A percentile compares a stretch with the other conserved stretches of the same genome.
Conservation (phyloP, 2,797 vertebrate genomes). For the Catamblyrhynchus diadema region DNA sequence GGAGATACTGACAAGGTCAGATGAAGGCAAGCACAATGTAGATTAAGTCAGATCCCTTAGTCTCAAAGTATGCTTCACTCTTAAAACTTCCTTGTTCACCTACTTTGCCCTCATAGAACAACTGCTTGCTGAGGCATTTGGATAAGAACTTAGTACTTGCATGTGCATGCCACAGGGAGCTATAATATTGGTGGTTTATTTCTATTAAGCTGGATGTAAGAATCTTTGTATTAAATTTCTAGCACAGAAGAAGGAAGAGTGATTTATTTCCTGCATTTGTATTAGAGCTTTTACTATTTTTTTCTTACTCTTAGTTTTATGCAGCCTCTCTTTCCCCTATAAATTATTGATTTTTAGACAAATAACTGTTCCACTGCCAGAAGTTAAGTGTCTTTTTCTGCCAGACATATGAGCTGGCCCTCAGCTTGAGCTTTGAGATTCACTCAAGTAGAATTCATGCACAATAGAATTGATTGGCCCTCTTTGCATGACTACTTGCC, state of each 20-base stretch:
- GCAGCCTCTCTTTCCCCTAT: neutral
- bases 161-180: neutral
- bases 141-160: neutral
- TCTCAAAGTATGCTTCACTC: neutral
- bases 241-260: neutral
- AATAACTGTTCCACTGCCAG: slow-evolving; percentile 4
- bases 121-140: neutral
- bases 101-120: neutral
- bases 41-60: neutral
- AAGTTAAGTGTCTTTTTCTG: slow-evolving; percentile 41
- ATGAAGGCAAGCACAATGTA: neutral
- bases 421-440: slow-evolving; percentile 23
- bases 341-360: slow-evolving; percentile 57
- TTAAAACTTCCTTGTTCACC: neutral
- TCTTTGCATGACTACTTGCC: neutral
- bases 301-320: neutral
- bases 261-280: slow-evolving; percentile 7
- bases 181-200: neutral
- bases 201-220: neutral
- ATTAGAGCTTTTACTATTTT: neutral
- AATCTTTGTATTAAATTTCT: neutral
- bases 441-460: slow-evolving; percentile 30
- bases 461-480: neutral
- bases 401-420: neutral
- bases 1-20: neutral